A percentile compares a stretch with the other conserved stretches of the same genome.
phyloP scores from a whole-genome alignment of 2,797 vertebrate genomes.

The Sebastolobus altivelis region DNA sequence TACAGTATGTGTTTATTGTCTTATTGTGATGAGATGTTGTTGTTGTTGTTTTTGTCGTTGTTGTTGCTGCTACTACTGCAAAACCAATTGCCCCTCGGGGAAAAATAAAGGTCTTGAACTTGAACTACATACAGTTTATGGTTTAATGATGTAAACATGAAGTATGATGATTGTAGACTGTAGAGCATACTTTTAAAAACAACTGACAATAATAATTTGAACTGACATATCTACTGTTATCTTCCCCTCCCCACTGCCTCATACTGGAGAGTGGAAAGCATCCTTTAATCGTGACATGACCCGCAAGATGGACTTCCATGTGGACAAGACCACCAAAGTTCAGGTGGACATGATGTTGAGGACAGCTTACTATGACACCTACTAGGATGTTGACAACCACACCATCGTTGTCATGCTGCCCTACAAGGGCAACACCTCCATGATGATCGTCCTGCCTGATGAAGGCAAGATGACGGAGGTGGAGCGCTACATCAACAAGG shows the following conservation, averaged over 20 bases:
- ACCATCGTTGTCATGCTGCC: conserved; percentile 88
- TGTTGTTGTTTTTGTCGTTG: no score
- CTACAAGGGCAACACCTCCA: conserved; percentile 88
- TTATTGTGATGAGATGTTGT: no score
- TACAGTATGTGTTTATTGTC: no score
- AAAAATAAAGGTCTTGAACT: no score
- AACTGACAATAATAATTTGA: background rate
- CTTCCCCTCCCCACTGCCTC: background rate
- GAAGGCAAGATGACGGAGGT: conserved; percentile 86
- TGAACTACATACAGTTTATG: no score
- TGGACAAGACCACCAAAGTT: conserved; percentile 82
- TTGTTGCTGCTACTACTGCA: no score
- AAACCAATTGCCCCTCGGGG: no score
- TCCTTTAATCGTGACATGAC: conserved; percentile 87
- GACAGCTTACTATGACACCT: conserved; percentile 83
- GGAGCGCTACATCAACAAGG: conserved; percentile 81
- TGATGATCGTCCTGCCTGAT: conserved; percentile 90
- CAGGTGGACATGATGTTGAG: conserved; percentile 93
- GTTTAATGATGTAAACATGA: background rate
- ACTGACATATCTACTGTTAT: background rate
- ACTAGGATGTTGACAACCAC: conserved; percentile 82
- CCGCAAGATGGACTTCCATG: conserved; percentile 82
- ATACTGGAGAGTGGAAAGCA: conserved; percentile 88
- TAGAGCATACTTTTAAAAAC: background rate
- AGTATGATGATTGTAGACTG: background rate